Conservation (phyloP, 2,113 vertebrate species). For the Anguilla rostrata region DNA sequence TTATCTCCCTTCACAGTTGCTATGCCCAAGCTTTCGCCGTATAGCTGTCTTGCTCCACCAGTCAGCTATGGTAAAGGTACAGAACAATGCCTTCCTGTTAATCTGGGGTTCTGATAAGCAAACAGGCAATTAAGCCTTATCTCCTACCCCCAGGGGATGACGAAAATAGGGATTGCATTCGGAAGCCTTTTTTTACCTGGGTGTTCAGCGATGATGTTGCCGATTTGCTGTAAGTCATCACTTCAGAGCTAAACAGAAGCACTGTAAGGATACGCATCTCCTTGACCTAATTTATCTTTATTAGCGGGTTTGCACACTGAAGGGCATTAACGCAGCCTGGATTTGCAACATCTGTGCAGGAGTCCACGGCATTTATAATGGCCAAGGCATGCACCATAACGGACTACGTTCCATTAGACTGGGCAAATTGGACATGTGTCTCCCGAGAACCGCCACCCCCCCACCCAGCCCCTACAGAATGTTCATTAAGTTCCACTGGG, state of each 20-base stretch:
- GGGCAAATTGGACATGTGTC: neutral
- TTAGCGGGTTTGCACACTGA: conserved; percentile 1
- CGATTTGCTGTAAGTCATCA: conserved; percentile 34
- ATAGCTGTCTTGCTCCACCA: conserved; percentile 35
- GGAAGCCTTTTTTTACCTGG: conserved; percentile 21
- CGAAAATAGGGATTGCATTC: conserved; percentile 36
- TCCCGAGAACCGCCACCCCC: neutral
- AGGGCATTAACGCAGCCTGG: conserved; percentile 10
- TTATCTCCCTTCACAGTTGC: conserved; percentile 31
- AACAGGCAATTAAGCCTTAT: conserved; percentile 56
- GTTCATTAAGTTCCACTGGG: conserved; percentile 34
- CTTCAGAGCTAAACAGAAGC: conserved; percentile 20
- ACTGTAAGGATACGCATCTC: conserved; percentile 16
- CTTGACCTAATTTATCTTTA: conserved; percentile 47
- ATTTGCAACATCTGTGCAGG: conserved; percentile 23
- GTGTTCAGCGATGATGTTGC: conserved; percentile 4
- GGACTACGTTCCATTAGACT: conserved; percentile 7
- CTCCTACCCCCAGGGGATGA: conserved; percentile 31
- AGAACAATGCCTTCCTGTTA: conserved; percentile 31
- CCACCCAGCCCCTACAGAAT: conserved; percentile 1
- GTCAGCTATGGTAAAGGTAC: conserved; percentile 12
- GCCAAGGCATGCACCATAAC: conserved; percentile 18
- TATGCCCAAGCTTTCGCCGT: conserved; percentile 28
- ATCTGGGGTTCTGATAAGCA: conserved; percentile 48
- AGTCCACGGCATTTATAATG: conserved; percentile 17